These are phyloP conservation scores for Ophonus ardosiacus DNA, from an alignment of 2,888 invertebrate species.

Conservation along the genomic window DNA sequence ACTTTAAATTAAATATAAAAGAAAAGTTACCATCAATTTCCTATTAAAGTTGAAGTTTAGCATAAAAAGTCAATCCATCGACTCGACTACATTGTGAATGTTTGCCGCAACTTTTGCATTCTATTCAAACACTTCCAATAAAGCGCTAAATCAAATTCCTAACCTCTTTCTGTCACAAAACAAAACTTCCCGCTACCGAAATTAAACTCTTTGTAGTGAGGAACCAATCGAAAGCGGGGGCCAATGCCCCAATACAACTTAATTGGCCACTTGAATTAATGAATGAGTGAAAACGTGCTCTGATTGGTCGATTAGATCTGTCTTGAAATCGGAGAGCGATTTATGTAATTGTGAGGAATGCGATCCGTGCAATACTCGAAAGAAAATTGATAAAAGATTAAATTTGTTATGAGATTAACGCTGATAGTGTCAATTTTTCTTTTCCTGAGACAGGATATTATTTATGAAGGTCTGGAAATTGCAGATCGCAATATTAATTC, in stretches of 20 bases:
- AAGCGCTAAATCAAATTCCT: not conserved
- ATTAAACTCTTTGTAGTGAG: constrained; percentile 17
- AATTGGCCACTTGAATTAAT: constrained; percentile 47
- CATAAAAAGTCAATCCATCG: not conserved
- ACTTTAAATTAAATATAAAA: not conserved
- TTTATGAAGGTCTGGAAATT: not conserved
- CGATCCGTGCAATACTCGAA: not conserved
- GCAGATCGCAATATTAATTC: not conserved
- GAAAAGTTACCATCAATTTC: constrained; percentile 12
- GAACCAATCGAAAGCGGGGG: not conserved
- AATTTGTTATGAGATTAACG: constrained; percentile 19
- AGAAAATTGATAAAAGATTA: constrained; percentile 12
- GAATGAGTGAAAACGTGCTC: constrained; percentile 10
- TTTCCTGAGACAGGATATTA: constrained; percentile 4
- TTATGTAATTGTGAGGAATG: constrained; percentile 37
- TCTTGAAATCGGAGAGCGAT: constrained; percentile 26
- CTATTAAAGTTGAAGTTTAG: constrained; percentile 4
- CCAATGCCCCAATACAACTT: not conserved
- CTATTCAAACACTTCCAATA: not conserved
- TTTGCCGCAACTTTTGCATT: too few species aligned
- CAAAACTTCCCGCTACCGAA: not conserved
- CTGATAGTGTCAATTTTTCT: constrained; percentile 4
- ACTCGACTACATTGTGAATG: too few species aligned
- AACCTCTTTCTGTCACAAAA: not conserved
- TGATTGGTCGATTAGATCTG: constrained; percentile 48